Evolutionary conservation across 2,888 invertebrate genomes (phyloP).

Genomic region (Tipula helvola): DNA sequence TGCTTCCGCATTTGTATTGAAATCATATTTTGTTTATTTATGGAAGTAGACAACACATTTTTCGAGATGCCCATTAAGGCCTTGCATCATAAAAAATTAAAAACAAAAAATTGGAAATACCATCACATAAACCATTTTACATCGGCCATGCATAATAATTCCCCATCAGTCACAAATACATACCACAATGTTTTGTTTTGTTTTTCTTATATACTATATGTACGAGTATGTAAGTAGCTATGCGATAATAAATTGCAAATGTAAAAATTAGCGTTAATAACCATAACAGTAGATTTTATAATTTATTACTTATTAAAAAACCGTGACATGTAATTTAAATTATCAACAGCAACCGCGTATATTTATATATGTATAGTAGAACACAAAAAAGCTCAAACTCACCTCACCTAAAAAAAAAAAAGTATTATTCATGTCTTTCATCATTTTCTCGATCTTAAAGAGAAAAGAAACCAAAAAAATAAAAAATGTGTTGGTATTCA

Average conservation of each 20-base stretch:
- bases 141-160: neutral
- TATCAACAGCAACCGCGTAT: neutral
- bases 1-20: too few relatives aligned
- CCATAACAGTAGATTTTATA: neutral
- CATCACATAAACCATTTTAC: neutral
- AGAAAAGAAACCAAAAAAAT: neutral
- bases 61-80: neutral
- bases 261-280: neutral
- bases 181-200: neutral
- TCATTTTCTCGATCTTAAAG: neutral
- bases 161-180: neutral
- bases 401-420: neutral
- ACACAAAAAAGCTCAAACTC: neutral
- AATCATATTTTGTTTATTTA: too few relatives aligned
- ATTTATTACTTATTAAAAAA: neutral
- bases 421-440: neutral
- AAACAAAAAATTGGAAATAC: neutral
- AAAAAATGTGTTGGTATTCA: slow-evolving; percentile 10
- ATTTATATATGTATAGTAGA: neutral
- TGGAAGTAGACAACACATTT: neutral
- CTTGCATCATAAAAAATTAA: neutral
- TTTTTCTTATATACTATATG: too few relatives aligned
- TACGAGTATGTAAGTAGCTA: too few relatives aligned
- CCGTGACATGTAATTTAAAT: neutral
- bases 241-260: neutral